Evolutionary conservation across 2,113 vertebrate genomes (phyloP), one percentile per base, ranked within the genome.

Genomic region (Romanogobio albipinnatus): DNA sequence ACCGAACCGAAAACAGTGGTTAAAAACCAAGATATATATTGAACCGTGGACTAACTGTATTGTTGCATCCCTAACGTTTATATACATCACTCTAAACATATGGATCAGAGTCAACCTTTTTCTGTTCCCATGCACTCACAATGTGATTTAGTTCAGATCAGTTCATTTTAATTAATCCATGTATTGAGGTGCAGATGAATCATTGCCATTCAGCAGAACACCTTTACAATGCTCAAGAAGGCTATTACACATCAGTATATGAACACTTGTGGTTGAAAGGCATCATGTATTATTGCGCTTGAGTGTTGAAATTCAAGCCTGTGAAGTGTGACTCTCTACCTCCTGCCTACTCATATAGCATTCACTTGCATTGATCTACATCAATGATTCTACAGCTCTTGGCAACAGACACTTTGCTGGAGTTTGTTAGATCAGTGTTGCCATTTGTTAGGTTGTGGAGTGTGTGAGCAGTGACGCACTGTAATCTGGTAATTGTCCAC

Each of bases 201-300:
- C 33, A 78, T 61, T 58, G 2, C n/a, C 76, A 61, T 61, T 61
- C 9, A 24, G 14, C 56, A 39, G 10, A 61, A 15, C 22, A 43
- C 5, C 56, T 59, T 78, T 59, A n/a, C 56, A 24, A 33, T 15
- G 19, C 17, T 45, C n/a, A 79, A 79, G 22, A 79, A 61, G 77
- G 10, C 5, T 45, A 43, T 79, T 61, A 61, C 76, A 17, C 45
- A 22, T 59, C 73, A 76, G 53, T 59, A 59, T 11, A 39, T 14
- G 11, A 59, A 59, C 19, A 78, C 22, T 76, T 76, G 24, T 19
- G 15, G 45, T 53, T 53, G 7, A 29, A 53, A 75, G 45, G 10
- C n/a, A 0, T 49, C 11, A 26, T 45, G 43, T 74, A 74, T 74
- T 74, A 49, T 49, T 75, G 43, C 73, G n/a, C 49, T 66, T 26